Evolutionary conservation across 2,888 invertebrate genomes (phyloP), one percentile per base, ranked within the genome.

Genomic region (Octodonta nipae): DNA sequence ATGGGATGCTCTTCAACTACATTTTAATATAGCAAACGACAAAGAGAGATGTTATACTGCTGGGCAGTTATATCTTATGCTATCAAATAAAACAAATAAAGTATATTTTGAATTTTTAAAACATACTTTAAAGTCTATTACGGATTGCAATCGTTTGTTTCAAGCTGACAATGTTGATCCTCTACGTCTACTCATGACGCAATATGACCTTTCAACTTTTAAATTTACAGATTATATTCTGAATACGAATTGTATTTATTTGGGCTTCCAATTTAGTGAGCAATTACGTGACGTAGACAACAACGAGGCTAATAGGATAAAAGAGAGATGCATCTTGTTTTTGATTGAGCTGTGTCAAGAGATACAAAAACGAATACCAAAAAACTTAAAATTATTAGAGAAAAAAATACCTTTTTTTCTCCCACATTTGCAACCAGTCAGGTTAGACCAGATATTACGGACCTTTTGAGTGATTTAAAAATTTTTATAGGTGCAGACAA

Each of bases 1-100:
- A n/a, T 20, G 20, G 20, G 20, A 20, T 20, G 20, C n/a, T n/a
- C 20, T 20, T 20, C 6, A 20, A 20, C 20, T 20, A 20, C 20
- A 20, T n/a, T 20, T 20, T 20, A 6, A 20, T 7, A 7, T 20
- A 7, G 20, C 20, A n/a, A 20, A 20, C 6, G 20, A 20, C 6
- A 6, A 20, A 6, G 20, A 20, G n/a, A 20, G 20, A n/a, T 20
- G 20, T 20, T 20, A n/a, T n/a, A n/a, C n/a, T n/a, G n/a, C n/a
- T n/a, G n/a, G n/a, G n/a, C n/a, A n/a, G n/a, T n/a, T n/a, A n/a
- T n/a, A n/a, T n/a, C n/a, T n/a, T n/a, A n/a, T n/a, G n/a, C n/a
- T n/a, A n/a, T n/a, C n/a, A n/a, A n/a, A n/a, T n/a, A n/a, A n/a
- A n/a, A n/a, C n/a, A 20, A 20, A 20, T 20, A 7, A 20, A 6